Evolutionary conservation across 2,888 invertebrate genomes (phyloP).

Genomic region (Lasioglossum morio): DNA sequence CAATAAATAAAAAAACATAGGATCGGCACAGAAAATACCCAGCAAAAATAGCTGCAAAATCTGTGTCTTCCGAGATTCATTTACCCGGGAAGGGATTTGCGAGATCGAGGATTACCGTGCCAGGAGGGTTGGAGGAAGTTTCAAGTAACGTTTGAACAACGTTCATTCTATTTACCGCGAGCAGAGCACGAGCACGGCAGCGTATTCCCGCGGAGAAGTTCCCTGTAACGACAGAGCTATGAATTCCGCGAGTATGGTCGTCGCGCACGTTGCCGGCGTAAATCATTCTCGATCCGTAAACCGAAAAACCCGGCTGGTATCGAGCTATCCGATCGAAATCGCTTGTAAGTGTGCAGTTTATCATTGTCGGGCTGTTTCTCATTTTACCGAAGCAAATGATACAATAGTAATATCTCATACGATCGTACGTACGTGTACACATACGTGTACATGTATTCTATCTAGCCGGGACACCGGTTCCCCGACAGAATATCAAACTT

Average conservation of each 20-base stretch:
- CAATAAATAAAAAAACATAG: no score
- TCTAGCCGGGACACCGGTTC: slow-evolving; percentile 57
- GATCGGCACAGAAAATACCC: neutral
- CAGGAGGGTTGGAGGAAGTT: neutral
- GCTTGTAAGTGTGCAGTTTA: slow-evolving; percentile 61
- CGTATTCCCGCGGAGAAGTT: neutral
- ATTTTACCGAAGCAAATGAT: slow-evolving; percentile 63
- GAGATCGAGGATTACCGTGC: neutral
- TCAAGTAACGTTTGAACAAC: neutral
- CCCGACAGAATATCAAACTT: slow-evolving; percentile 67
- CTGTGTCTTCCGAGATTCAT: neutral
- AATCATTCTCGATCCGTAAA: slow-evolving; percentile 25
- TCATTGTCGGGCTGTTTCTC: slow-evolving; percentile 63
- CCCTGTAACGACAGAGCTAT: slow-evolving; percentile 44
- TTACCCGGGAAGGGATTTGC: neutral
- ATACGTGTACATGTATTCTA: slow-evolving; percentile 63
- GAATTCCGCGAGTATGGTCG: slow-evolving; percentile 40
- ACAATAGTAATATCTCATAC: slow-evolving; percentile 66
- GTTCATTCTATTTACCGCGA: slow-evolving; percentile 4
- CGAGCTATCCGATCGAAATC: slow-evolving; percentile 62
- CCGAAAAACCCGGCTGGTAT: slow-evolving; percentile 42
- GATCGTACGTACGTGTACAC: neutral
- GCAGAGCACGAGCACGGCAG: neutral
- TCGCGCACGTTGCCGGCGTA: neutral
- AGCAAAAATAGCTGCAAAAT: neutral